Base-by-base conservation (phyloP, 2,888 invertebrate species). In the Homarus gammarus region DNA sequence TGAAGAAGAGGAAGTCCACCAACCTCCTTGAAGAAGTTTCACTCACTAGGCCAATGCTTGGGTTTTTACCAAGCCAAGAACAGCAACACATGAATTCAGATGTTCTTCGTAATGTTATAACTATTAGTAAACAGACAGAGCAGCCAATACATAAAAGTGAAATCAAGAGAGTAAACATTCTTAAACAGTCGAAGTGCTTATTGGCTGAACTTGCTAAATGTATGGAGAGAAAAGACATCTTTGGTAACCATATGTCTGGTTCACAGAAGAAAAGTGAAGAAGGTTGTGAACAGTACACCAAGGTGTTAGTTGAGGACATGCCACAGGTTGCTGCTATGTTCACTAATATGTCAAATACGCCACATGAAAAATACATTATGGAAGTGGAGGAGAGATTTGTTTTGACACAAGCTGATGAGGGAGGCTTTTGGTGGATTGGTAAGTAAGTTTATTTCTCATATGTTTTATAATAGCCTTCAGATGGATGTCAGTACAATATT, bases 351-450 rank as follows among this genome's bases (percentile, higher is more conserved):
- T 6, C 27, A 64, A 64, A 8, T 27, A 5, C 5, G 27, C 22
- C 22, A 18, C n/a, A 3, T 3, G 27, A n/a, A 64, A 22, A n/a
- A 64, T 64, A 64, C 12, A 27, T 64, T 27, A n/a, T 27, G 27
- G 27, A 27, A 27, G 64, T n/a, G 27, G 5, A n/a, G 64, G 12
- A 64, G 64, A 27, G 5, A 10, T 64, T 27, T 27, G 5, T 64
- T 64, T 64, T 64, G 64, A 64, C n/a, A 2, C 64, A 64, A 64
- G 64, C n/a, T 64, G 64, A 64, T 2, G 64, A 56, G 12, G 56
- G 22, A 64, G 27, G 12, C 64, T 64, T 64, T 64, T 64, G 64
- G 64, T 64, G 64, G 64, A 64, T 64, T 64, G 64, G 64, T 64
- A 27, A 27, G 64, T 64, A 64, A 6, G 27, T 27, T 31, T n/a